These are phyloP conservation scores for Uropetala carovei DNA, from an alignment of 2,888 invertebrate species.

Conservation along the genomic window DNA sequence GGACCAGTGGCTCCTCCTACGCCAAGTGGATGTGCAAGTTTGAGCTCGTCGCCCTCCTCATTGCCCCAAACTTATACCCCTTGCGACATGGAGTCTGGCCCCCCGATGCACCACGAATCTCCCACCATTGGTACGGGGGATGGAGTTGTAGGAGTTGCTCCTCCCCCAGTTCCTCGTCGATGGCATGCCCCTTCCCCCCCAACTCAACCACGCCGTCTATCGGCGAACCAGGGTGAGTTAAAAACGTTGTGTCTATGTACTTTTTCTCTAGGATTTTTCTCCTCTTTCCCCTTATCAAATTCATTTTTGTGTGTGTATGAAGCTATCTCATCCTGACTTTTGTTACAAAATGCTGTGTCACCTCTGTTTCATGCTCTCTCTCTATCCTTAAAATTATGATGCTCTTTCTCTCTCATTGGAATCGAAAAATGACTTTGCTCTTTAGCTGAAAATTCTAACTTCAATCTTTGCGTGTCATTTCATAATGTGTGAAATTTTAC, in stretches of 20 bases:
- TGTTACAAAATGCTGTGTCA: background rate
- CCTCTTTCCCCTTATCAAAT: background rate
- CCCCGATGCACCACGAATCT: constrained; percentile 22
- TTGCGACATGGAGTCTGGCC: constrained; percentile 1
- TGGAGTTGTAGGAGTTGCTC: background rate
- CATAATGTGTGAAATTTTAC: no score
- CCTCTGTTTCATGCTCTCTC: background rate
- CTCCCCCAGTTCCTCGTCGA: constrained; percentile 54
- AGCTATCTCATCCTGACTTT: background rate
- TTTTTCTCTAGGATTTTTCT: background rate
- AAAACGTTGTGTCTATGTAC: background rate
- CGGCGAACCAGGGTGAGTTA: constrained; percentile 74
- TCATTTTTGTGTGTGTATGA: background rate
- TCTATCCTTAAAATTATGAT: background rate
- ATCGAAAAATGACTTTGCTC: no score
- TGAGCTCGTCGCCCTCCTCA: constrained; percentile 57
- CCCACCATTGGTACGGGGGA: constrained; percentile 31
- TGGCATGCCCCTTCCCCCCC: constrained; percentile 72
- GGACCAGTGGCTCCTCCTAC: constrained; percentile 40
- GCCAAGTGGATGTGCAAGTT: constrained; percentile 38
- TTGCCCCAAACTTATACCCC: constrained; percentile 29
- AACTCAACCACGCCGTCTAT: constrained; percentile 77
- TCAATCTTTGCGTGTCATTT: no score
- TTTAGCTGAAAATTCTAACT: no score
- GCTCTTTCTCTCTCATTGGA: background rate